Percentiles rank a stretch among this genome's conserved stretches.
phyloP scores from a whole-genome alignment of 1,140 invertebrate genomes.

The Temnothorax nylanderi region DNA sequence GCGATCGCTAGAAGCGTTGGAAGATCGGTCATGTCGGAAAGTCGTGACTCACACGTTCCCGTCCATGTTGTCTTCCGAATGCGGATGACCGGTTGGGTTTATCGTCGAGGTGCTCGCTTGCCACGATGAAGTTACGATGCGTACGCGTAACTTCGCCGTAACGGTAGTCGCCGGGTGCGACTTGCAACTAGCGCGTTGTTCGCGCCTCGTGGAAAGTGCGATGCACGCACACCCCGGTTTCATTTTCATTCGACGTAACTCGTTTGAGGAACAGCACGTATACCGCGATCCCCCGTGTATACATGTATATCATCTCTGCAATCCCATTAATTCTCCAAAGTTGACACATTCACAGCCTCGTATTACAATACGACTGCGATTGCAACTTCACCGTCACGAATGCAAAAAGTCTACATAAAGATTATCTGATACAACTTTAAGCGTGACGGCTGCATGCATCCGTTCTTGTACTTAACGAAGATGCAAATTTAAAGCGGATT shows the following conservation, averaged over 20 bases:
- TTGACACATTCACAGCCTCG: neutral
- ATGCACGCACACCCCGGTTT: constrained; percentile 44
- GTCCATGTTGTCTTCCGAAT: constrained; percentile 47
- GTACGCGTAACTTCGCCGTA: constrained; percentile 44
- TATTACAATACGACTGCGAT: neutral
- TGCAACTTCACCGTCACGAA: neutral
- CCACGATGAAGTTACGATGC: constrained; percentile 22
- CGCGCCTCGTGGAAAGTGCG: constrained; percentile 61
- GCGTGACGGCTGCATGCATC: neutral
- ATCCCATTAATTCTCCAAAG: constrained; percentile 3
- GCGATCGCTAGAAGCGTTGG: constrained; percentile 48
- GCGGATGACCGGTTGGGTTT: constrained; percentile 48
- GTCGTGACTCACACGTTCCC: constrained; percentile 40
- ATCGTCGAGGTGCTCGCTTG: constrained; percentile 23
- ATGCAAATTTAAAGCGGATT: constrained; percentile 11
- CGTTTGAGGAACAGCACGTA: neutral
- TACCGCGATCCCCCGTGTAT: neutral
- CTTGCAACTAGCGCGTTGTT: constrained; percentile 7
- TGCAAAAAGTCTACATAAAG: neutral
- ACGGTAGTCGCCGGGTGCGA: constrained; percentile 52
- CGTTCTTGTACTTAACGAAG: neutral
- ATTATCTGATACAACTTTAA: constrained; percentile 4
- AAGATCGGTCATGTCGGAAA: neutral
- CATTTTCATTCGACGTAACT: constrained; percentile 62
- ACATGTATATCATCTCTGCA: neutral